These are phyloP conservation scores for Vidua macroura DNA, from an alignment of 2,113 vertebrate species.

Conservation along the genomic window DNA sequence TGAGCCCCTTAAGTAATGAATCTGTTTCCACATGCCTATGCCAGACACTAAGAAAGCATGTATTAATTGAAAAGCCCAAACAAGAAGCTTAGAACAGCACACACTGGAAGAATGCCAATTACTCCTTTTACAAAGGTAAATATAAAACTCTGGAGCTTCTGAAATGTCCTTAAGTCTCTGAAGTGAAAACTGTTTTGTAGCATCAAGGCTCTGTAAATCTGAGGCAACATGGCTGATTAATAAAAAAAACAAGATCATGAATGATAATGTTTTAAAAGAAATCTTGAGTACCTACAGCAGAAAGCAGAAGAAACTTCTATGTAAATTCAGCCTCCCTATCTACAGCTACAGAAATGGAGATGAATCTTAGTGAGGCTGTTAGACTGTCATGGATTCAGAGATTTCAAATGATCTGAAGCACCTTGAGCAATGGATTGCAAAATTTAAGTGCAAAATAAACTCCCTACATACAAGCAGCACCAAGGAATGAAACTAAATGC, in stretches of 20 bases:
- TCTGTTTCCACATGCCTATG: background rate
- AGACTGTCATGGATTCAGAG: background rate
- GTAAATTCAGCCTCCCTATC: background rate
- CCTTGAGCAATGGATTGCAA: background rate
- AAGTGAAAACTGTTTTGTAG: background rate
- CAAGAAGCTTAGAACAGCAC: background rate
- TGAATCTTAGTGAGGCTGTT: background rate
- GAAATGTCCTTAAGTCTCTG: background rate
- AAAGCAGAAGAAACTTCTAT: background rate
- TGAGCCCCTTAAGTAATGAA: background rate
- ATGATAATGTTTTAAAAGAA: background rate
- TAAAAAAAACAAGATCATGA: background rate
- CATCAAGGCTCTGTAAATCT: background rate
- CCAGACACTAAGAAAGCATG: background rate
- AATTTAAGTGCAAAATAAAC: background rate
- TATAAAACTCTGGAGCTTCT: background rate
- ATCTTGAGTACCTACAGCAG: background rate
- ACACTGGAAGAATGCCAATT: background rate
- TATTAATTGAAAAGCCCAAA: background rate
- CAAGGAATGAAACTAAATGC: background rate
- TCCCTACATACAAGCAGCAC: background rate
- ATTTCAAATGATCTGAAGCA: background rate
- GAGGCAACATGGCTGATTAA: background rate
- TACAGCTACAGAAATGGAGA: background rate
- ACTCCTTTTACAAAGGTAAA: background rate